Evolutionary conservation across 2,888 invertebrate species (phyloP).

Genomic region (Chymomyza amoena): DNA sequence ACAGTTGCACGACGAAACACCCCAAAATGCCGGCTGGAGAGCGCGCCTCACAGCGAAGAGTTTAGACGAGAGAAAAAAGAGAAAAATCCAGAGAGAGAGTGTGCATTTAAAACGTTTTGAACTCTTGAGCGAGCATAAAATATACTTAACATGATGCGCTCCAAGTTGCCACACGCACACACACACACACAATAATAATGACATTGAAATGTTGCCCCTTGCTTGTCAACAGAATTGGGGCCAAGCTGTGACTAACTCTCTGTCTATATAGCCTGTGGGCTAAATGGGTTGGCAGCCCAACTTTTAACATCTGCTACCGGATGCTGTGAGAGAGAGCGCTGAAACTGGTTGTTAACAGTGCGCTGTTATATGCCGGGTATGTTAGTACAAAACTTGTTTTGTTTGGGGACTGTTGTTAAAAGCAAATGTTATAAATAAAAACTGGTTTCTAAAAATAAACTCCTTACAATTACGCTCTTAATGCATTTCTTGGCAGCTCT

Average conservation of each 20-base stretch:
- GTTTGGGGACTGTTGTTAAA: background rate
- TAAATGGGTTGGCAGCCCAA: slow-evolving; percentile 13
- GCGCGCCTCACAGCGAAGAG: background rate
- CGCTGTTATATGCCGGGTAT: background rate
- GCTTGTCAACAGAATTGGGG: slow-evolving; percentile 62
- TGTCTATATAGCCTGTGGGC: slow-evolving; percentile 39
- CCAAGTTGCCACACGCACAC: slow-evolving; percentile 11
- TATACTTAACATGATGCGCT: slow-evolving; percentile 43
- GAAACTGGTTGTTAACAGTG: background rate
- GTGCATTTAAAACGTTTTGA: slow-evolving; percentile 35
- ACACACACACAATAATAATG: slow-evolving; percentile 45
- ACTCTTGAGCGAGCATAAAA: slow-evolving; percentile 43
- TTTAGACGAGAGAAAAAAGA: background rate
- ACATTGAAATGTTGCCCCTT: slow-evolving; percentile 55
- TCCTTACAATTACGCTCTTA: background rate
- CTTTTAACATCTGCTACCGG: slow-evolving; percentile 44
- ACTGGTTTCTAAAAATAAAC: background rate
- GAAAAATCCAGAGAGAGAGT: background rate
- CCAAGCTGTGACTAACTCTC: slow-evolving; percentile 27
- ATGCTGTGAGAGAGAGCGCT: slow-evolving; percentile 33
- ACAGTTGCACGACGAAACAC: background rate
- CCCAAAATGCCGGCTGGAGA: background rate
- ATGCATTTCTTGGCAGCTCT: background rate
- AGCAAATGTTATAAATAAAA: background rate
- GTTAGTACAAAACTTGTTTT: background rate